Percentiles rank a stretch among this genome's conserved stretches.
These are phyloP conservation scores for Albula goreensis DNA, from an alignment of 2,113 vertebrate genomes.

Conservation along the genomic window DNA sequence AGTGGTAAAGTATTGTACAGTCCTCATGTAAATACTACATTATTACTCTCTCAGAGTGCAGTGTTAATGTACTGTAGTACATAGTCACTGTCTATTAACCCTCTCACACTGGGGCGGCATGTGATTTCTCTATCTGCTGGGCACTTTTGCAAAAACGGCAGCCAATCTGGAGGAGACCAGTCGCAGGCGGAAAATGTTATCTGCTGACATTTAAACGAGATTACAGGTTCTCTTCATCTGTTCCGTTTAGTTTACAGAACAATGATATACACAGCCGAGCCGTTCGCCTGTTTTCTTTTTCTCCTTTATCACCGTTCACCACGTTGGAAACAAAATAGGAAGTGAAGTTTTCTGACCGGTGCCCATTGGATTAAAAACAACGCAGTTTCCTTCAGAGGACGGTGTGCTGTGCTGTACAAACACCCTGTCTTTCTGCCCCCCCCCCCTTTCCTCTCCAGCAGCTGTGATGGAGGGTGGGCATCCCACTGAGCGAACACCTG, in stretches of 20 bases:
- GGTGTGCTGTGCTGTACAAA: background rate
- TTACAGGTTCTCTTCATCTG: background rate
- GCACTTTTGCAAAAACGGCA: no score
- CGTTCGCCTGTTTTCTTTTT: background rate
- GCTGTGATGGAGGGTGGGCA: background rate
- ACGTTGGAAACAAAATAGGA: background rate
- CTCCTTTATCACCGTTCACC: background rate
- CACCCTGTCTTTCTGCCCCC: background rate
- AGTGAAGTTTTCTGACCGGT: background rate
- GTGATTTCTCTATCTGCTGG: no score
- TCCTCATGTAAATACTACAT: no score
- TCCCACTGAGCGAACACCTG: background rate
- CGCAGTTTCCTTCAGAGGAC: background rate
- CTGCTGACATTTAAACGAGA: background rate
- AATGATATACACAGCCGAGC: background rate
- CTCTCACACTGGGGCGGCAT: no score
- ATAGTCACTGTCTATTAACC: no score
- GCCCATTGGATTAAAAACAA: background rate
- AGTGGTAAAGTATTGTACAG: no score
- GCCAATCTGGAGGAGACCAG: no score
- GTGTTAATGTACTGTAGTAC: no score
- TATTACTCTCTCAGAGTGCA: no score
- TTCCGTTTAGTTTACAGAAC: background rate
- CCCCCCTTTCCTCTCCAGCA: background rate
- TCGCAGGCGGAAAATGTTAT: background rate